Evolutionary conservation across 2,113 vertebrate genomes (phyloP).

Genomic region (Pseudonaja textilis): DNA sequence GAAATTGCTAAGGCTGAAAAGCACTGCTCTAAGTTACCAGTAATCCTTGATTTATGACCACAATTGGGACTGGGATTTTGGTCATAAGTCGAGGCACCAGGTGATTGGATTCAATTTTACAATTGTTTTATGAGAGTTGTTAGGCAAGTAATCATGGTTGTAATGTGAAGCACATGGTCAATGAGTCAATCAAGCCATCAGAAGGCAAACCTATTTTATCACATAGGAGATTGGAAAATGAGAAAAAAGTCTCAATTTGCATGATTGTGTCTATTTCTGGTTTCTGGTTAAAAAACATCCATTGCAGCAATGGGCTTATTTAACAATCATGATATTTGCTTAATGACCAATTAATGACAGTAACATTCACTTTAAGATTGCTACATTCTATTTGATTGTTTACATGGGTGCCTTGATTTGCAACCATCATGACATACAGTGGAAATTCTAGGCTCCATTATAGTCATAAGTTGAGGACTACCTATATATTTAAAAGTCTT

Average conservation of each 20-base stretch:
- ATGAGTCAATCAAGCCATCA: not conserved
- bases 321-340: not conserved
- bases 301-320: not conserved
- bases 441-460: not conserved
- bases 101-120: not conserved
- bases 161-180: not conserved
- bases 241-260: not conserved
- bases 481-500: not conserved
- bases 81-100: not conserved
- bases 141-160: rapidly evolving
- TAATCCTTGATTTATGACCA: not conserved
- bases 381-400: not conserved
- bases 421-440: not conserved
- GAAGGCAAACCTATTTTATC: not conserved
- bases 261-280: not conserved
- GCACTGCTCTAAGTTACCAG: not conserved
- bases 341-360: not conserved
- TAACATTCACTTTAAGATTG: not conserved
- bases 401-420: not conserved
- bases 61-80: not conserved
- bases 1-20: not conserved
- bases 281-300: not conserved
- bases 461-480: not conserved
- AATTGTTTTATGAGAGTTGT: not conserved
- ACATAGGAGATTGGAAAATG: not conserved